A percentile compares a stretch with the other conserved stretches of the same genome.
These are phyloP conservation scores for Axinella damicornis DNA, from an alignment of 37 sponge, comb jelly and placozoan species.

Conservation along the genomic window DNA sequence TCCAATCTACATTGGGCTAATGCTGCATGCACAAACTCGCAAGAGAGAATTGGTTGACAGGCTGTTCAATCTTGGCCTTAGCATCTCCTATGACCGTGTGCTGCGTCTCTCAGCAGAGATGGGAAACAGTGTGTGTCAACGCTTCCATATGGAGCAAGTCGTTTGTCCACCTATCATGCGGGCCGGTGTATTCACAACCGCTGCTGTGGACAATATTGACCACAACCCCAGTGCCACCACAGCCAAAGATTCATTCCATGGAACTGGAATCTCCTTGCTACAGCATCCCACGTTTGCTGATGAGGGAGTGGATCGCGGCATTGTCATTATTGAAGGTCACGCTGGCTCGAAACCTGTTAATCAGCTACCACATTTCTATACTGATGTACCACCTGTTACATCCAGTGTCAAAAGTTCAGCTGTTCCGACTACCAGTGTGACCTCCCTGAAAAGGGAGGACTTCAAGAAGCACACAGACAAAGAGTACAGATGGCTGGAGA, in stretches of 20 bases:
- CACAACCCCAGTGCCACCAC: conserved; percentile 43
- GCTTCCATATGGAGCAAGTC: conserved; percentile 30
- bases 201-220: conserved; percentile 43
- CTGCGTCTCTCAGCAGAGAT: conserved; percentile 25
- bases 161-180: conserved; percentile 41
- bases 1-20: conserved; percentile 20
- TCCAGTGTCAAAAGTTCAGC: neutral
- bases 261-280: conserved; percentile 22
- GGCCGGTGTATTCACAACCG: conserved; percentile 39
- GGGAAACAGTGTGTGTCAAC: neutral
- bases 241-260: conserved; percentile 41
- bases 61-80: conserved; percentile 19
- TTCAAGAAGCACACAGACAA: neutral
- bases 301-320: neutral
- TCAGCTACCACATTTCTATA: conserved; percentile 23
- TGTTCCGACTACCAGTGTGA: neutral
- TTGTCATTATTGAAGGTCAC: neutral
- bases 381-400: conserved; percentile 15
- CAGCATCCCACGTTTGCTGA: neutral
- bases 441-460: neutral
- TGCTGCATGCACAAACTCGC: conserved; percentile 50
- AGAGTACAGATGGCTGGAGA: conserved; percentile 10
- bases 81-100: conserved; percentile 37
- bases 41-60: conserved; percentile 42
- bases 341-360: neutral